Evolutionary conservation across 2,888 invertebrate species (phyloP).

Genomic region (Dolichopus griseipennis): DNA sequence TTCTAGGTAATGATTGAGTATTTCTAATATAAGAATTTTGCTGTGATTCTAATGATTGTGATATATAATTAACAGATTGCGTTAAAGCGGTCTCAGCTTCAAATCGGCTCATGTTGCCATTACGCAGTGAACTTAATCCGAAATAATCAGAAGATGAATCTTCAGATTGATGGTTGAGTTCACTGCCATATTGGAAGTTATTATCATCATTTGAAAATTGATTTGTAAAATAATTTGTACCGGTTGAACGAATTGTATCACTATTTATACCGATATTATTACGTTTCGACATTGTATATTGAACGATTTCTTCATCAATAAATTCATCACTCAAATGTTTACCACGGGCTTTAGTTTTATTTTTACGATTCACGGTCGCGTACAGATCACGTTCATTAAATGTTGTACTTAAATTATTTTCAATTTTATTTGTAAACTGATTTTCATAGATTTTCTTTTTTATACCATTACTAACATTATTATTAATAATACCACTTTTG

Average conservation of each 20-base stretch:
- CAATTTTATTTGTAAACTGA: constrained; percentile 19
- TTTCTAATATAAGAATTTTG: constrained; percentile 30
- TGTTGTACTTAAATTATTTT: constrained; percentile 34
- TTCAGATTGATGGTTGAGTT: constrained; percentile 37
- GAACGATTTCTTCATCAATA: constrained; percentile 40
- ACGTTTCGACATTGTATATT: constrained; percentile 37
- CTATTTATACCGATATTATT: constrained; percentile 23
- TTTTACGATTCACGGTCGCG: constrained; percentile 43
- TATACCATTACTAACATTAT: constrained; percentile 29
- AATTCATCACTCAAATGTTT: constrained; percentile 43
- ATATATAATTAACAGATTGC: constrained; percentile 38
- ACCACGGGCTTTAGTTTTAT: constrained; percentile 39
- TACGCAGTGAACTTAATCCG: constrained; percentile 33
- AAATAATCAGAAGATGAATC: constrained; percentile 41
- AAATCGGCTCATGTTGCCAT: constrained; percentile 16
- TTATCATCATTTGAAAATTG: constrained; percentile 27
- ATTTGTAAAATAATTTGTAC: constrained; percentile 23
- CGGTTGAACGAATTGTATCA: background rate
- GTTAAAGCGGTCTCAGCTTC: constrained; percentile 33
- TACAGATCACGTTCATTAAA: constrained; percentile 40
- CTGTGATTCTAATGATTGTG: constrained; percentile 38
- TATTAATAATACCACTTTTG: constrained; percentile 32
- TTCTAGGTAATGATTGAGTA: constrained; percentile 41
- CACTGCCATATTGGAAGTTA: constrained; percentile 36
- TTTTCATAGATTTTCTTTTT: constrained; percentile 13